These are phyloP conservation scores for Sus scrofa DNA, from an alignment of 2,113 vertebrate species.

Conservation along the genomic window DNA sequence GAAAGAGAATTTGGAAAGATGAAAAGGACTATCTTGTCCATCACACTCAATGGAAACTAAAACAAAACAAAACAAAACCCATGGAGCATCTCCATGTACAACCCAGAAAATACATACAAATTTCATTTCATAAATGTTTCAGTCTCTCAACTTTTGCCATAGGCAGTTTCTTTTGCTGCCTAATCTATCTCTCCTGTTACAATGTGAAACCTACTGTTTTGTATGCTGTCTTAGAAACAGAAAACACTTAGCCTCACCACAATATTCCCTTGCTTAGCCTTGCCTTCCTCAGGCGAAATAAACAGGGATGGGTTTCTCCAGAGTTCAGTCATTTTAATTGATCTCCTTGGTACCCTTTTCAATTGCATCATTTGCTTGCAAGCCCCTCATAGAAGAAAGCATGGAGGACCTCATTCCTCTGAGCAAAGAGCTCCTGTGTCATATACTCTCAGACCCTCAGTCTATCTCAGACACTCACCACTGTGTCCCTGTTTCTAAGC, in stretches of 20 bases:
- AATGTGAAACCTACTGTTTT: background rate
- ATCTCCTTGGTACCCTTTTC: background rate
- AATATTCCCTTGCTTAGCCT: background rate
- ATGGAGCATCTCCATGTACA: background rate
- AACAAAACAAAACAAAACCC: background rate
- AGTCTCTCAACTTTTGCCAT: background rate
- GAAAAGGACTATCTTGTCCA: background rate
- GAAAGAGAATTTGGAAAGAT: background rate
- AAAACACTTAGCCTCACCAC: background rate
- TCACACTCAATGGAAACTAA: background rate
- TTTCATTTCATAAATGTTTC: slow-evolving; percentile 16
- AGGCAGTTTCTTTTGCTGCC: background rate
- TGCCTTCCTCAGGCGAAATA: background rate
- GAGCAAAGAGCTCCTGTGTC: background rate
- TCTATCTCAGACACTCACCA: background rate
- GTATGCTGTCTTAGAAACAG: background rate
- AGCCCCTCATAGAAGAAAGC: background rate
- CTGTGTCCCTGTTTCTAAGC: background rate
- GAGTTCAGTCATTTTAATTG: background rate
- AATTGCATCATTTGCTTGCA: background rate
- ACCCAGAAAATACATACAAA: background rate
- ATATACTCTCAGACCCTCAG: background rate
- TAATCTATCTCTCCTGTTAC: background rate
- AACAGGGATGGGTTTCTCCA: background rate
- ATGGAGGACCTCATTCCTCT: background rate